Percentiles rank a stretch among this genome's conserved stretches.
Evolutionary conservation across 2,888 invertebrate genomes (phyloP).

Genomic region (Melanargia galathea): DNA sequence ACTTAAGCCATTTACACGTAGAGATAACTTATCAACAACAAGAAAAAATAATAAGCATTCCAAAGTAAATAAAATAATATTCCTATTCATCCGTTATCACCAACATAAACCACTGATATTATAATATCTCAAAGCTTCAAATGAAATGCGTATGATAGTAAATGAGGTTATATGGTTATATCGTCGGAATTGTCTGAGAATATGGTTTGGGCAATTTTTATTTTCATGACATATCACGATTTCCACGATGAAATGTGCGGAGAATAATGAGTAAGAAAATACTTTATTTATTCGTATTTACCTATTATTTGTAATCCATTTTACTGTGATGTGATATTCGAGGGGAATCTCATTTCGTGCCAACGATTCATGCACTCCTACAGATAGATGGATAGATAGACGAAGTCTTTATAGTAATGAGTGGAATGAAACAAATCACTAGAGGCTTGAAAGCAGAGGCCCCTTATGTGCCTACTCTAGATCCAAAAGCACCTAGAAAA

Average conservation of each 20-base stretch:
- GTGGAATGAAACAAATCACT: too few relatives aligned
- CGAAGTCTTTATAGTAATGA: too few relatives aligned
- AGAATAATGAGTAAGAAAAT: conserved; percentile 8
- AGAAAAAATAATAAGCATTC: conserved; percentile 6
- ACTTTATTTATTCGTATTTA: conserved; percentile 10
- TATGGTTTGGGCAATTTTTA: not conserved
- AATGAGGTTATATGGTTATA: conserved; percentile 21
- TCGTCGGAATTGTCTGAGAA: conserved; percentile 11
- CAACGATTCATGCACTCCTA: too few relatives aligned
- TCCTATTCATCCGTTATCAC: not conserved
- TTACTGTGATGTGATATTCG: not conserved
- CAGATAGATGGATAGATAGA: too few relatives aligned
- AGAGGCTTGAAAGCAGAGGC: too few relatives aligned
- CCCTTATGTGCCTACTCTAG: too few relatives aligned
- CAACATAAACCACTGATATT: conserved; percentile 6
- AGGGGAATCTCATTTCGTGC: too few relatives aligned
- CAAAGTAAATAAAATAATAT: conserved; percentile 12
- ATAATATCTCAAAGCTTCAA: conserved; percentile 1
- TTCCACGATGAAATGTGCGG: conserved; percentile 11
- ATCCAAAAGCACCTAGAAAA: too few relatives aligned
- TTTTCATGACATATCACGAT: conserved; percentile 17
- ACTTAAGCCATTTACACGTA: not conserved
- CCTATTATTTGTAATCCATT: too few relatives aligned
- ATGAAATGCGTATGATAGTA: conserved; percentile 18
- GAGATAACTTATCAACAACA: not conserved